Evolutionary conservation across 1,140 invertebrate genomes (phyloP).

Genomic region (Penaeus indicus): DNA sequence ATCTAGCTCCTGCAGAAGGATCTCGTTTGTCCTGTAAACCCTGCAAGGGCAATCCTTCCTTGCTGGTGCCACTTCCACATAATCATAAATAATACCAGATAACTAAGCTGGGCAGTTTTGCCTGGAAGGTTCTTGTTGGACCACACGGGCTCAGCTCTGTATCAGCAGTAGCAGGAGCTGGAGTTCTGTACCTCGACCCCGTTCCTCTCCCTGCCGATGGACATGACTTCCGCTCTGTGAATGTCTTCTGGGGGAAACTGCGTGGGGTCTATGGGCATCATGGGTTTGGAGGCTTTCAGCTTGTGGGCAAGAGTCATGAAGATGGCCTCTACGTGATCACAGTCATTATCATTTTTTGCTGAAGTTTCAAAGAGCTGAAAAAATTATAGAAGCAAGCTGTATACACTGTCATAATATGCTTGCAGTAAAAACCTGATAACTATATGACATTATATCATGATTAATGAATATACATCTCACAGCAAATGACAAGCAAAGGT

Average conservation of each 20-base stretch:
- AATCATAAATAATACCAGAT: too few species aligned
- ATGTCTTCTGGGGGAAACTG: slow-evolving; percentile 57
- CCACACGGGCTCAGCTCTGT: background rate
- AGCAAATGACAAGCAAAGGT: too few species aligned
- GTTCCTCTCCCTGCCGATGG: slow-evolving; percentile 47
- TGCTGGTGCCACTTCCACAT: too few species aligned
- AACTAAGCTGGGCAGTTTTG: too few species aligned
- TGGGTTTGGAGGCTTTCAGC: slow-evolving; percentile 77
- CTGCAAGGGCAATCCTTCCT: too few species aligned
- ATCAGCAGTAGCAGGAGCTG: slow-evolving; percentile 29
- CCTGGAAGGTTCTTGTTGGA: too few species aligned
- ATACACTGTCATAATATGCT: background rate
- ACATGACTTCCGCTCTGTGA: slow-evolving; percentile 53
- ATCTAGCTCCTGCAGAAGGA: too few species aligned
- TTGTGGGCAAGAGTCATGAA: slow-evolving; percentile 88
- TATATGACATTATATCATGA: too few species aligned
- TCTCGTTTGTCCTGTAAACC: too few species aligned
- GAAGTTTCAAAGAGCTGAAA: slow-evolving; percentile 82
- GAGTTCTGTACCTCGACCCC: background rate
- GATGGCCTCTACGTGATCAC: slow-evolving; percentile 85
- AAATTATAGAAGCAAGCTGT: slow-evolving; percentile 25
- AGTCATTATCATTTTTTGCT: slow-evolving; percentile 81
- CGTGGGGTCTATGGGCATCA: slow-evolving; percentile 71
- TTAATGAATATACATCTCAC: too few species aligned
- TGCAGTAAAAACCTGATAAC: background rate